Evolutionary conservation across 1,140 invertebrate species (phyloP), one percentile per base, ranked within the genome.

Genomic region (Papilio xuthus): DNA sequence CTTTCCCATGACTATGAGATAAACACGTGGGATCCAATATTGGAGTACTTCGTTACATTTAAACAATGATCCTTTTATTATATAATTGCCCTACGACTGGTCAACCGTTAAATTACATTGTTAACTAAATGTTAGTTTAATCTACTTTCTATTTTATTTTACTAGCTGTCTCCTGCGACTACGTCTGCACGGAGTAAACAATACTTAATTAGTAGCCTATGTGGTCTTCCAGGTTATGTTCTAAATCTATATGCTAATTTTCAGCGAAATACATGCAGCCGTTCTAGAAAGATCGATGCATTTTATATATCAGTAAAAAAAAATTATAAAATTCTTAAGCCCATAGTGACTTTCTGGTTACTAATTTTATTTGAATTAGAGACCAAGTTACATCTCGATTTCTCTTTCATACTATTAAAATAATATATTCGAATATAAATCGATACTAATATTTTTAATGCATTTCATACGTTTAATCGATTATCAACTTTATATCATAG

Each of bases 1-100:
- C 75, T 89, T 91, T 91, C 88, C 89, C 90, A 90, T 88, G 85
- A 78, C 79, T 82, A 77, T 78, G 80, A 79, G 80, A 73, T 47
- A 47, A 81, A 83, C 82, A 85, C 85, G 84, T 86, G 85, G 63
- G 80, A 82, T 81, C 78, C 70, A 26, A 71, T 72, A 56, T 50
- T 26, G 76, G 79, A 77, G 63, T 74, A 81, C 78, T 84, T 81
- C 78, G 74, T 60, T 56, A 80, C 42, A 80, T 47, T 75, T 79
- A 75, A 60, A 80, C 74, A 77, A 72, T 77, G 74, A 80, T 77
- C 69, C 75, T 76, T 71, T 80, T 77, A 60, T 77, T 41, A 60
- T 28, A 23, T 76, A 63, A 76, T 76, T 76, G 74, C 50, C 26
- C 26, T 74, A 41, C 32, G 71, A 73, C 71, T 47, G 53, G 74